A percentile compares a stretch with the other conserved stretches of the same genome.
Evolutionary conservation across 2,888 invertebrate genomes (phyloP).

Genomic region (Lordiphosa andalusiaca): DNA sequence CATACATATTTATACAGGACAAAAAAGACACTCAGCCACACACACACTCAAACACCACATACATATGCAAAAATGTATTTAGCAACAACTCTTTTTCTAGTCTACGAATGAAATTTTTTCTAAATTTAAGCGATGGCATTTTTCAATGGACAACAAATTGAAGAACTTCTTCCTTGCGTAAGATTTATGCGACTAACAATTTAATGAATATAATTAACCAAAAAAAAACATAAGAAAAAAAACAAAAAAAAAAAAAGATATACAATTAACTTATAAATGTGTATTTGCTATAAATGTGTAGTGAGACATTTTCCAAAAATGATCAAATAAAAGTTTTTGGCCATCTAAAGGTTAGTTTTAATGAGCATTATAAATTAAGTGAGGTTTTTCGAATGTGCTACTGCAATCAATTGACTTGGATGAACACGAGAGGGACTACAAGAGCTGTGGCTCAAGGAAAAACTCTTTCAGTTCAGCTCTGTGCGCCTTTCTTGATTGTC

Average conservation of each 20-base stretch:
- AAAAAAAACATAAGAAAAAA: neutral
- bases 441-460: too few relatives aligned
- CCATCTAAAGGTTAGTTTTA: too few relatives aligned
- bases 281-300: conserved; percentile 14
- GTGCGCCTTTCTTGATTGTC: too few relatives aligned
- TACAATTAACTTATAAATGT: conserved; percentile 19
- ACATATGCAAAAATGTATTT: conserved; percentile 52
- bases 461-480: too few relatives aligned
- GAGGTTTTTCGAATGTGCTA: too few relatives aligned
- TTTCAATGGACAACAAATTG: neutral
- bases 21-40: conserved; percentile 14
- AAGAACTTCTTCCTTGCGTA: too few relatives aligned
- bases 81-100: conserved; percentile 61
- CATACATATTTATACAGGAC: conserved; percentile 7
- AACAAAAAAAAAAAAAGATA: conserved; percentile 4
- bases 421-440: too few relatives aligned
- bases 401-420: too few relatives aligned
- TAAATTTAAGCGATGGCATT: conserved; percentile 49
- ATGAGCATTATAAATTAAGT: too few relatives aligned
- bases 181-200: neutral
- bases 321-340: too few relatives aligned
- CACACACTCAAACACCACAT: conserved; percentile 9
- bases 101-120: conserved; percentile 48
- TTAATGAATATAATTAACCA: neutral
- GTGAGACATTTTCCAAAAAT: conserved; percentile 2